A percentile compares a stretch with the other conserved stretches of the same genome.
These are phyloP conservation scores for Andrena hattorfiana DNA, from an alignment of 2,888 invertebrate genomes.

Conservation along the genomic window DNA sequence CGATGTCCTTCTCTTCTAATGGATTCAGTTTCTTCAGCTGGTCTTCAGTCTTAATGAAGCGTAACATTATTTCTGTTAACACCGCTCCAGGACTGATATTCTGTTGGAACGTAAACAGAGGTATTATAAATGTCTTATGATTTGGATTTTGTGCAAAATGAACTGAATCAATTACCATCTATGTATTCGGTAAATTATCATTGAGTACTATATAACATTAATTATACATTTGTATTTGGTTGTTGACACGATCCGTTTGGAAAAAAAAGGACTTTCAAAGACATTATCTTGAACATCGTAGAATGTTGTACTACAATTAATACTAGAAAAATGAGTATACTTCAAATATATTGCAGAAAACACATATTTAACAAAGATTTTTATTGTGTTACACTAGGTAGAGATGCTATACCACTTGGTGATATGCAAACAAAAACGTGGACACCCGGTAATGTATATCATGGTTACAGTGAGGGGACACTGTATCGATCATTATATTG, in stretches of 20 bases:
- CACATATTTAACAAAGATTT: background rate
- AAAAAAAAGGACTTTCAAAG: no score
- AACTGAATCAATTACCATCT: no score
- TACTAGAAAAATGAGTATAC: no score
- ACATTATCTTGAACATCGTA: no score
- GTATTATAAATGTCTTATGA: background rate
- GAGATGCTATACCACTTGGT: background rate
- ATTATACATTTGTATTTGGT: no score
- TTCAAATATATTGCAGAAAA: no score
- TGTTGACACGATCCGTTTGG: no score
- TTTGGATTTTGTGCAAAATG: background rate
- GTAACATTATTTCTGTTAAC: slow-evolving; percentile 74
- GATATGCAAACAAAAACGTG: background rate
- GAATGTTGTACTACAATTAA: no score
- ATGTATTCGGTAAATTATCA: no score
- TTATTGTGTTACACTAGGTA: background rate
- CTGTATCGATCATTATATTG: background rate
- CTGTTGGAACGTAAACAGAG: slow-evolving; percentile 63
- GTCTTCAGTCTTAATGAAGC: fast-evolving
- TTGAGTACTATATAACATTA: no score
- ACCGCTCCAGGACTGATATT: slow-evolving; percentile 82
- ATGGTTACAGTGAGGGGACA: no score
- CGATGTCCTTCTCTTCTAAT: slow-evolving; percentile 66
- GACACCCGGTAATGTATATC: no score
- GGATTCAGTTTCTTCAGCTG: slow-evolving; percentile 27